Conservation (phyloP, 1,140 invertebrate species). For the Andrena cerasifolii region DNA sequence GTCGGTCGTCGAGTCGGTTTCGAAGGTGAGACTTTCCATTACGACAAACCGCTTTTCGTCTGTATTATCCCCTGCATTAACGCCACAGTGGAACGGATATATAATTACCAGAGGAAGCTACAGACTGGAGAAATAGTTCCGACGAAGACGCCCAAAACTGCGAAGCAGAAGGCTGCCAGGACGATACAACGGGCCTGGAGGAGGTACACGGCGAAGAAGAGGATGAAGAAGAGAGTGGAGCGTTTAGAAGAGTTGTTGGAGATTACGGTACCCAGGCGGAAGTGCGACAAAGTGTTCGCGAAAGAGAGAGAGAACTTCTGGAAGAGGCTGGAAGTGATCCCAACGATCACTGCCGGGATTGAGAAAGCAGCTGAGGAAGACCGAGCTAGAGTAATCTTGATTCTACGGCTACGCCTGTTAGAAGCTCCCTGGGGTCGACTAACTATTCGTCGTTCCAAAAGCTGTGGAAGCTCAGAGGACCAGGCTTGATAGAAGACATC, state of each 20-base stretch:
- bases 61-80: background rate
- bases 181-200: constrained; percentile 82
- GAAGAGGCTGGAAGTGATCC: constrained; percentile 81
- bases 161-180: constrained; percentile 71
- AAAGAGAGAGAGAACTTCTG: constrained; percentile 82
- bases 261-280: constrained; percentile 77
- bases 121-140: constrained; percentile 30
- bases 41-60: background rate
- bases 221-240: constrained; percentile 69
- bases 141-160: constrained; percentile 50
- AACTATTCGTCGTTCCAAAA: constrained; percentile 40
- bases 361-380: constrained; percentile 83
- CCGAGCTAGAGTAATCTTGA: constrained; percentile 79
- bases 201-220: constrained; percentile 72
- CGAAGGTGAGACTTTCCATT: constrained; percentile 54
- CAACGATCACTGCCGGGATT: constrained; percentile 81
- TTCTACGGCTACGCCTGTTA: no score
- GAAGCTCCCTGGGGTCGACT: no score
- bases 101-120: constrained; percentile 58
- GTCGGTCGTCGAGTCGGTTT: constrained; percentile 78
- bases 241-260: constrained; percentile 77
- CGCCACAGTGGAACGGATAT: constrained; percentile 29
- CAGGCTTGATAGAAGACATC: constrained; percentile 87
- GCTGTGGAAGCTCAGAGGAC: constrained; percentile 81
- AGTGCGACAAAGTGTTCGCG: constrained; percentile 76